A percentile compares a stretch with the other conserved stretches of the same genome.
These are phyloP conservation scores for Holcopasites calliopsidis DNA, from an alignment of 1,140 invertebrate species.

Conservation along the genomic window DNA sequence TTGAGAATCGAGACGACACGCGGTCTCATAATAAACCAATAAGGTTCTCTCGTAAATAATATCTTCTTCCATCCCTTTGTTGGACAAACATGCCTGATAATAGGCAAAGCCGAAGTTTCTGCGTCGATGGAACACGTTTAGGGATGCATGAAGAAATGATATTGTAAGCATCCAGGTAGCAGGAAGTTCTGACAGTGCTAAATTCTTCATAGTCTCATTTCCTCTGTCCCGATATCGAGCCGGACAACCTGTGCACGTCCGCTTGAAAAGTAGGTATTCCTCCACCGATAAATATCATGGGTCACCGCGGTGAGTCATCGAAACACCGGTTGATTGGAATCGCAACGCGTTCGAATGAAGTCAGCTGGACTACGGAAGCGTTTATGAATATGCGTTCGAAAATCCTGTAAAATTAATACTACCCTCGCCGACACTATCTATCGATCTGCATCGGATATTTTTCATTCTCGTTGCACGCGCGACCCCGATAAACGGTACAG, in stretches of 20 bases:
- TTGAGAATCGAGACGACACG: background rate
- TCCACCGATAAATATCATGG: background rate
- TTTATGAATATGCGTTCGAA: too few relatives aligned
- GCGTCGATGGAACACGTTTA: too few relatives aligned
- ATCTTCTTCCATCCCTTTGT: too few relatives aligned
- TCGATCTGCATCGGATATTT: constrained; percentile 32
- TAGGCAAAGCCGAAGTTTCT: too few relatives aligned
- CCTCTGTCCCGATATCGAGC: background rate
- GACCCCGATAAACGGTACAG: constrained; percentile 18
- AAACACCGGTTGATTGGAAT: constrained; percentile 8
- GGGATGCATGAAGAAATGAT: background rate
- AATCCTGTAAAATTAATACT: too few relatives aligned
- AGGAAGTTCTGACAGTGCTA: background rate
- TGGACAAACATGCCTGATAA: too few relatives aligned
- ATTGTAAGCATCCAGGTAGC: background rate
- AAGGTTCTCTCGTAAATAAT: background rate
- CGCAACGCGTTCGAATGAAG: background rate
- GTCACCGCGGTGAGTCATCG: background rate
- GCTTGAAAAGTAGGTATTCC: constrained; percentile 5
- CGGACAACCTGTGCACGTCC: background rate
- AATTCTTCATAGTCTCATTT: constrained; percentile 18
- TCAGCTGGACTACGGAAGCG: background rate
- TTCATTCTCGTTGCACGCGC: constrained; percentile 16
- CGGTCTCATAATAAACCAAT: too few relatives aligned
- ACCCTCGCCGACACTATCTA: background rate